Evolutionary conservation across 2,797 vertebrate genomes (phyloP).

Genomic region (Lophius americanus): DNA sequence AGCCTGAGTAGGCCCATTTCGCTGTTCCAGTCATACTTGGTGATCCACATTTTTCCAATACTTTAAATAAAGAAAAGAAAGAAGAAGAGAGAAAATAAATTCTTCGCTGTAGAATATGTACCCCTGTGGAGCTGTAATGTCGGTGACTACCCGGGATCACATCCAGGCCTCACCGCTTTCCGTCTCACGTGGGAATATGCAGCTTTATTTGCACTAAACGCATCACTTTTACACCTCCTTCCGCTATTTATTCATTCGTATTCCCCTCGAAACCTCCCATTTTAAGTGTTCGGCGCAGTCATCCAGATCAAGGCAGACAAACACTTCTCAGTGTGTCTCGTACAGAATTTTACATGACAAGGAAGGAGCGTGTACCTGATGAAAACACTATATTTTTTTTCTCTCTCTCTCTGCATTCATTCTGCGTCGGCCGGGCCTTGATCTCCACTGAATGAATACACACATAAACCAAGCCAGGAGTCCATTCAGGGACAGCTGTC

Average conservation of each 20-base stretch:
- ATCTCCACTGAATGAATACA: conserved; percentile 45
- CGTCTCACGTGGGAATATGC: conserved; percentile 30
- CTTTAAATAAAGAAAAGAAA: conserved; percentile 4
- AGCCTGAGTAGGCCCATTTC: conserved; percentile 21
- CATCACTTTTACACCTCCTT: conserved; percentile 45
- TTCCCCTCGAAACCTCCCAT: conserved; percentile 30
- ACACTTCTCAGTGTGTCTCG: conserved; percentile 31
- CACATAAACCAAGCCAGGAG: conserved; percentile 50
- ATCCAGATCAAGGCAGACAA: conserved; percentile 40
- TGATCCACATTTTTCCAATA: conserved; percentile 27
- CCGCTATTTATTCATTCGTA: conserved; percentile 25
- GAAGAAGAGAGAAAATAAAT: conserved; percentile 21
- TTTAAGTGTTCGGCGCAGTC: conserved; percentile 27
- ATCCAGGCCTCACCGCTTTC: conserved; percentile 53
- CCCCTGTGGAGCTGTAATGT: conserved; percentile 20
- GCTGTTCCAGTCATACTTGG: conserved; percentile 5
- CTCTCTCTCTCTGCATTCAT: neutral
- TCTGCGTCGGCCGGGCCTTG: conserved; percentile 29
- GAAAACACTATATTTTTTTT: conserved; percentile 7
- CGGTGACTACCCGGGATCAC: conserved; percentile 21
- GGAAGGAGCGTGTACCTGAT: neutral
- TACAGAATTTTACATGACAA: conserved; percentile 50
- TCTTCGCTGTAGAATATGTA: conserved; percentile 12
- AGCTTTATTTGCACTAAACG: conserved; percentile 38
- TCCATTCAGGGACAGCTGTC: conserved; percentile 42